Base-by-base conservation (phyloP, 23 tunicate genomes). In the Ascidia mentula region DNA sequence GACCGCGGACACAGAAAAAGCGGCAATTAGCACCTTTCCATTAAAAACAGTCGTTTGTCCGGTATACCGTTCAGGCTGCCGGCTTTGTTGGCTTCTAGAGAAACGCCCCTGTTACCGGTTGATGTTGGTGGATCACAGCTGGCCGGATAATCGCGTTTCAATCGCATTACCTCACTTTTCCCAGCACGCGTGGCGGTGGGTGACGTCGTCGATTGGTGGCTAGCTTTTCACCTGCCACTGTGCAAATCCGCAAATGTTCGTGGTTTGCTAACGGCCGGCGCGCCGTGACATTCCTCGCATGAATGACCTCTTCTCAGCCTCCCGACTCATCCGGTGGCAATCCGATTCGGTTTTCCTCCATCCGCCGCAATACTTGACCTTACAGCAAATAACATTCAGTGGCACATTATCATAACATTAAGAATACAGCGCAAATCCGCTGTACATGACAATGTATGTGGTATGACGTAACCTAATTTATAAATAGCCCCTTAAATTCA, bases 121-220 rank as follows among this genome's bases (percentile, higher is more conserved):
- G 65, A 53, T 53, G 65, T 20, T 53, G 28, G 22, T 53, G 65
- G 28, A 53, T 20, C 7, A 28, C 65, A 9, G 28, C 65, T 20
- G 65, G 4, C 28, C 65, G 24, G 65, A 26, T 53, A 28, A 3
- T 53, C 12, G 65, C 24, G 65, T 53, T 20, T 20, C 24, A 26
- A 28, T 53, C 65, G 13, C 22, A 53, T 53, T 1, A 53, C 28
- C 65, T 3, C 65, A 53, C 65, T 20, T 53, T 53, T n/a, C 13
- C 65, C 65, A 53, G 65, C 65, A 20, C 24, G 65, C 65, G n/a
- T n/a, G n/a, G n/a, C n/a, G n/a, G n/a, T n/a, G 65, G 65, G 65
- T 28, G 65, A 53, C 24, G 13, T 53, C 65, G 65, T 28, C 65
- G 65, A 28, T 53, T 20, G 65, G 65, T 28, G 65, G 65, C 28